Evolutionary conservation across 1,140 invertebrate species (phyloP).

Genomic region (Drosophila funebris): DNA sequence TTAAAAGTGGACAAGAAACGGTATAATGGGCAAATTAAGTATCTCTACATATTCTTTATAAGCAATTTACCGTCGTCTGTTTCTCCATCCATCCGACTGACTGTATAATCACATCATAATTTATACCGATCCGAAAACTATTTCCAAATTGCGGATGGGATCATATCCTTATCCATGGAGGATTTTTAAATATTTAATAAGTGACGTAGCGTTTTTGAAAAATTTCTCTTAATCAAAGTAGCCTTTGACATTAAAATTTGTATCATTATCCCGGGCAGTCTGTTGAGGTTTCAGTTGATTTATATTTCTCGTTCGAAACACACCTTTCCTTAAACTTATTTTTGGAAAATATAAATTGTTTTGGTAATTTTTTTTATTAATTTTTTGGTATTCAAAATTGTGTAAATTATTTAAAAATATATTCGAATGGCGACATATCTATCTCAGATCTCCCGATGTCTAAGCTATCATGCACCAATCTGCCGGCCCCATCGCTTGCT

Average conservation of each 20-base stretch:
- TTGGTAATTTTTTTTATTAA: constrained; percentile 5
- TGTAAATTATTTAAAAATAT: constrained; percentile 1
- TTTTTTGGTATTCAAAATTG: constrained; percentile 9
- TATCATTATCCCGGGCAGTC: neutral
- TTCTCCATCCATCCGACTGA: no score
- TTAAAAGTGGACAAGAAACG: no score
- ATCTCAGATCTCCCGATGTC: constrained; percentile 60
- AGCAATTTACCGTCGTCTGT: no score
- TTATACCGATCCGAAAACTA: no score
- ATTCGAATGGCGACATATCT: constrained; percentile 42
- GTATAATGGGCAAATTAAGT: no score
- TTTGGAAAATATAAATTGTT: constrained; percentile 1
- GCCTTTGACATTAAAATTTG: neutral
- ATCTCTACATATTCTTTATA: no score
- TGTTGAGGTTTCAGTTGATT: neutral
- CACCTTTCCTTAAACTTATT: neutral
- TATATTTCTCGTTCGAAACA: neutral
- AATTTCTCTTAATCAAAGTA: neutral
- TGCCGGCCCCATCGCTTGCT: constrained; percentile 35
- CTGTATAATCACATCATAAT: no score
- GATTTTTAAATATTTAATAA: no score
- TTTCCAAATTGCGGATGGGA: no score
- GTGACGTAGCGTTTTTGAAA: neutral
- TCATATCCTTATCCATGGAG: no score
- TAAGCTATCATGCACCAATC: constrained; percentile 54